Conservation (phyloP, 2,797 vertebrate genomes). For the Melanotaenia nigrans region DNA sequence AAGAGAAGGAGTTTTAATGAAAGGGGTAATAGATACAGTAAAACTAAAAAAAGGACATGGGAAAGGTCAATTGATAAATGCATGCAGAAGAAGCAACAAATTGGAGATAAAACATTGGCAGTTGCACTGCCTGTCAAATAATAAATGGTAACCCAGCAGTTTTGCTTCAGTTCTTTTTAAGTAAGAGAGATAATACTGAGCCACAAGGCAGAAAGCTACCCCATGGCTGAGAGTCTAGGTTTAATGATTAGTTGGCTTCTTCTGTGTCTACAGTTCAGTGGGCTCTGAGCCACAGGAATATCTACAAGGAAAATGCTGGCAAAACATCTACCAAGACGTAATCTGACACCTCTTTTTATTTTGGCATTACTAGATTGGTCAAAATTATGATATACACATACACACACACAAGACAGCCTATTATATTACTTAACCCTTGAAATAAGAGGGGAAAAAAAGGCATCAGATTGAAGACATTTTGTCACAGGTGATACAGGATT, state of each 20-base stretch:
- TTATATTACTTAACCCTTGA: conserved; percentile 7
- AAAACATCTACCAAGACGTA: conserved; percentile 42
- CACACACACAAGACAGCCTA: background rate
- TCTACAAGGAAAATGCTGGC: conserved; percentile 40
- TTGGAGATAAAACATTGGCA: conserved; percentile 7
- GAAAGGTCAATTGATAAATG: conserved; percentile 30
- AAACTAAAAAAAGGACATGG: conserved; percentile 57
- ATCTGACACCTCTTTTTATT: conserved; percentile 61
- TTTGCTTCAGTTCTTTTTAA: conserved; percentile 22
- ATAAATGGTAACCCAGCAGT: background rate
- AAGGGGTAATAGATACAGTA: conserved; percentile 40
- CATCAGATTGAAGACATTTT: conserved; percentile 58
- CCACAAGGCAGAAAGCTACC: conserved; percentile 60
- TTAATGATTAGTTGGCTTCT: conserved; percentile 51
- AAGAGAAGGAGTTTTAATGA: conserved; percentile 29
- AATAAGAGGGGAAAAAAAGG: conserved; percentile 43
- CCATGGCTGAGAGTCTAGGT: conserved; percentile 30
- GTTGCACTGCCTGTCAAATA: conserved; percentile 27
- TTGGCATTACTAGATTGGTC: background rate
- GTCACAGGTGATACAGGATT: conserved; percentile 36
- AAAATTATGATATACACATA: background rate
- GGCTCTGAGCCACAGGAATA: conserved; percentile 27
- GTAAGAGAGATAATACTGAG: conserved; percentile 57
- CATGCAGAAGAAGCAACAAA: conserved; percentile 65
- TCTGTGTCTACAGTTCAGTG: conserved; percentile 48